These are phyloP conservation scores for Erannis defoliaria DNA, from an alignment of 2,888 invertebrate genomes.

Conservation along the genomic window DNA sequence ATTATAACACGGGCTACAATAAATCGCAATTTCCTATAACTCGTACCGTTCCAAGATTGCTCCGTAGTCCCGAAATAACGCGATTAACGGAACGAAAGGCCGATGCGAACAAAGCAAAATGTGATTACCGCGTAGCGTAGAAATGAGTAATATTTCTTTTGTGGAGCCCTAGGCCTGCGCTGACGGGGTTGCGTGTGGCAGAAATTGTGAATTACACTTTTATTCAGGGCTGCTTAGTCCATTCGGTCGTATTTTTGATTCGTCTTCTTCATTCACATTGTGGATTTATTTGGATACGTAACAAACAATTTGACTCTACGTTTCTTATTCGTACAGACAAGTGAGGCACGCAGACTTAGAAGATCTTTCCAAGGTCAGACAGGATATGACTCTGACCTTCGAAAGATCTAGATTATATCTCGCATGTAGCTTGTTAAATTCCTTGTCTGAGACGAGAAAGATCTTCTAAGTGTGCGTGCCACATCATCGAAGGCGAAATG, in stretches of 20 bases:
- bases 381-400: too few species aligned
- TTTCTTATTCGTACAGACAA: too few species aligned
- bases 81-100: slow-evolving; percentile 85
- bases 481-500: too few species aligned
- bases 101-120: slow-evolving; percentile 85
- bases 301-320: too few species aligned
- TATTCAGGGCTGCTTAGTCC: not conserved
- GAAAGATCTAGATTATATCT: too few species aligned
- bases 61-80: slow-evolving; percentile 80
- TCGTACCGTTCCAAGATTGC: slow-evolving; percentile 58
- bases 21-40: slow-evolving; percentile 43
- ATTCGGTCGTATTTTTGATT: not conserved
- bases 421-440: too few species aligned
- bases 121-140: slow-evolving; percentile 82
- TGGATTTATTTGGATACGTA: too few species aligned
- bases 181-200: slow-evolving; percentile 25
- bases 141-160: slow-evolving; percentile 84
- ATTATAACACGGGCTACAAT: not conserved
- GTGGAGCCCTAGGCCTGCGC: slow-evolving; percentile 55
- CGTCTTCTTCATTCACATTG: not conserved
- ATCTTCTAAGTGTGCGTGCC: too few species aligned
- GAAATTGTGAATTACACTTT: slow-evolving; percentile 4
- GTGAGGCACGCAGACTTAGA: too few species aligned
- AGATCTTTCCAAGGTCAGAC: too few species aligned
- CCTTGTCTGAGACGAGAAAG: too few species aligned